phyloP scores from a whole-genome alignment of 1,140 invertebrate species.

The Potamilus streckersoni region DNA sequence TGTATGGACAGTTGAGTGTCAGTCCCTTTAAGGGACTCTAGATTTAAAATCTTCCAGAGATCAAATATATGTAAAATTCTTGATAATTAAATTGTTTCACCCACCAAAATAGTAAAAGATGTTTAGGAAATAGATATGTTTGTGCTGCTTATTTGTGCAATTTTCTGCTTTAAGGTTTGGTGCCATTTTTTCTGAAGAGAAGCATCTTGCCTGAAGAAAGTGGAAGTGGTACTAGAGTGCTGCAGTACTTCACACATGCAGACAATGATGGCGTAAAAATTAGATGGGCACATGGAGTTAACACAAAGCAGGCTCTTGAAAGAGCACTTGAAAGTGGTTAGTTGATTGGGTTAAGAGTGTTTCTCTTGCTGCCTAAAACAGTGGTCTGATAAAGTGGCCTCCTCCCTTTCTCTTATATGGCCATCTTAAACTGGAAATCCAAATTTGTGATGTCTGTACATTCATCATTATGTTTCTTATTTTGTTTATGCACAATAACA shows the following conservation, averaged over 20 bases:
- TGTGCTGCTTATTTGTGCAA: neutral
- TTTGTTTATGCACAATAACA: no score
- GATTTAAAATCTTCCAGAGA: neutral
- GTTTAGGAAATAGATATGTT: neutral
- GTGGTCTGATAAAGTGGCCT: no score
- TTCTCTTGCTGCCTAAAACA: no score
- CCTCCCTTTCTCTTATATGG: no score
- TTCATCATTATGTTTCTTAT: no score
- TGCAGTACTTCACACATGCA: slow-evolving; percentile 51
- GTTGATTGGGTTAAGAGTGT: neutral
- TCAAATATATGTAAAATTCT: neutral
- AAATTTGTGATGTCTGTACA: no score
- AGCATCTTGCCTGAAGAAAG: slow-evolving; percentile 44
- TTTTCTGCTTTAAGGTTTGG: slow-evolving; percentile 46
- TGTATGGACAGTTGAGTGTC: neutral
- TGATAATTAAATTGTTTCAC: neutral
- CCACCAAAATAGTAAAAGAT: neutral
- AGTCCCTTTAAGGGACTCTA: neutral
- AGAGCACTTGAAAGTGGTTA: slow-evolving; percentile 73
- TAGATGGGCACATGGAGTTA: slow-evolving; percentile 87
- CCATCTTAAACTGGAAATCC: no score
- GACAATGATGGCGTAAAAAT: slow-evolving; percentile 78
- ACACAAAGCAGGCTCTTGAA: slow-evolving; percentile 75
- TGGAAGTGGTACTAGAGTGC: slow-evolving; percentile 49
- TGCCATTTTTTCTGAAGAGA: slow-evolving; percentile 49